Conservation (phyloP, 2,113 vertebrate species). For the Syngnathoides biaculeatus region DNA sequence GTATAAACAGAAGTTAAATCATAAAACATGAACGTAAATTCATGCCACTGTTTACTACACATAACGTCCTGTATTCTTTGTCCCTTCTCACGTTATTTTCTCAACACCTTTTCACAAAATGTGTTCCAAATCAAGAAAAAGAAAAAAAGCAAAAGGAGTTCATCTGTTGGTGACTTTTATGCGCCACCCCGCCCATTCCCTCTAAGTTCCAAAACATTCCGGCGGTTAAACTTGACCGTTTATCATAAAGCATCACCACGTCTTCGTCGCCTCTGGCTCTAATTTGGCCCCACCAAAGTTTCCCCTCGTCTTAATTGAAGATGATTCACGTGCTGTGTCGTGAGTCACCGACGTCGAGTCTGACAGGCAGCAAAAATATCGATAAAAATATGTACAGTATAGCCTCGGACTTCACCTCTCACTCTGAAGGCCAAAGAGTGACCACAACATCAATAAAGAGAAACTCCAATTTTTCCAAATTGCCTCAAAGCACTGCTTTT, state of each 20-base stretch:
- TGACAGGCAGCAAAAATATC: too few species aligned
- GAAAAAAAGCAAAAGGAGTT: too few species aligned
- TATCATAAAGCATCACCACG: conserved; percentile 42
- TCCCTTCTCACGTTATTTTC: too few species aligned
- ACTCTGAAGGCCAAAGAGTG: neutral
- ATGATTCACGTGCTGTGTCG: neutral
- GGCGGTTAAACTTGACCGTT: conserved; percentile 31
- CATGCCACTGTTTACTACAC: too few species aligned
- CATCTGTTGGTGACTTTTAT: too few species aligned
- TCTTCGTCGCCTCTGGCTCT: conserved; percentile 23
- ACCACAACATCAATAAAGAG: neutral
- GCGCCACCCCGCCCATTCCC: conserved; percentile 22
- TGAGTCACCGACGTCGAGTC: neutral
- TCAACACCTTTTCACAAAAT: too few species aligned
- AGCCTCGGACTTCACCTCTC: neutral
- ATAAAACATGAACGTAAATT: too few species aligned
- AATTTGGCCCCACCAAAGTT: conserved; percentile 5
- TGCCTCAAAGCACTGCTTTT: neutral
- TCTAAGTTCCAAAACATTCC: conserved; percentile 58
- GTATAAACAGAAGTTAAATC: too few species aligned
- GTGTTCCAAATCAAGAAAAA: too few species aligned
- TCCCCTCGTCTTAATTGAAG: too few species aligned
- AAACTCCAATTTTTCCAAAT: neutral
- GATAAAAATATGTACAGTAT: too few species aligned
- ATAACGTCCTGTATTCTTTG: too few species aligned